Percentiles rank a stretch among this genome's conserved stretches.
phyloP scores from a whole-genome alignment of 37 sponge, comb jelly and placozoan genomes.

The Oscarella lobularis region DNA sequence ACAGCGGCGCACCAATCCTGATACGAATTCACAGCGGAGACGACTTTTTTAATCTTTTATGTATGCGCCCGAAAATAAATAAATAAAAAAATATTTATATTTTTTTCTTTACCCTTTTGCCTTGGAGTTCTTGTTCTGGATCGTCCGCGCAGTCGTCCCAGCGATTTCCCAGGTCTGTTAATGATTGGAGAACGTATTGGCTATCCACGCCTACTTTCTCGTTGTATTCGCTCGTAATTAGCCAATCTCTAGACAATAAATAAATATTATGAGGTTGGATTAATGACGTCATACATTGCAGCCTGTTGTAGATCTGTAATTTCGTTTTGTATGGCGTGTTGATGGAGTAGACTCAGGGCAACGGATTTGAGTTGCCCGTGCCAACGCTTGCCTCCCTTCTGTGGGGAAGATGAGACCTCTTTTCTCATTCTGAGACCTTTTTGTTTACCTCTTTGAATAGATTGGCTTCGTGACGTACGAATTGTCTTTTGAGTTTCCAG shows the following conservation, averaged over 20 bases:
- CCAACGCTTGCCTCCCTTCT: not conserved
- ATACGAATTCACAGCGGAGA: too few species aligned
- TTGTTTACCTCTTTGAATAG: not conserved
- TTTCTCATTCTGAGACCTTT: too few species aligned
- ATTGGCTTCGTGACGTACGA: not conserved
- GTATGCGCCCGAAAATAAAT: too few species aligned
- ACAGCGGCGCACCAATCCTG: too few species aligned
- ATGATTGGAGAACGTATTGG: not conserved
- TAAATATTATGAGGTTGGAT: too few species aligned
- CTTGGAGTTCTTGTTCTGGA: too few species aligned
- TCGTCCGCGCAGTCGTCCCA: too few species aligned
- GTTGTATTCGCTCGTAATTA: not conserved
- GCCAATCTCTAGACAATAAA: not conserved
- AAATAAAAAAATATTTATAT: too few species aligned
- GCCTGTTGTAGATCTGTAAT: not conserved
- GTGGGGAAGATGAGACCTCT: too few species aligned
- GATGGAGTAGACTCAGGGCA: not conserved
- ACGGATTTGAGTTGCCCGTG: not conserved
- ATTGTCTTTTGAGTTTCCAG: not conserved
- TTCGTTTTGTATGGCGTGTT: not conserved
- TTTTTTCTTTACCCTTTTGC: too few species aligned
- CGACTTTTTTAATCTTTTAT: too few species aligned
- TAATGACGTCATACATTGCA: not conserved
- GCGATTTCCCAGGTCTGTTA: not conserved
- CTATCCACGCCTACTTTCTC: not conserved